Base-by-base conservation (phyloP, 1,140 invertebrate genomes). In the Saccostrea cuccullata region DNA sequence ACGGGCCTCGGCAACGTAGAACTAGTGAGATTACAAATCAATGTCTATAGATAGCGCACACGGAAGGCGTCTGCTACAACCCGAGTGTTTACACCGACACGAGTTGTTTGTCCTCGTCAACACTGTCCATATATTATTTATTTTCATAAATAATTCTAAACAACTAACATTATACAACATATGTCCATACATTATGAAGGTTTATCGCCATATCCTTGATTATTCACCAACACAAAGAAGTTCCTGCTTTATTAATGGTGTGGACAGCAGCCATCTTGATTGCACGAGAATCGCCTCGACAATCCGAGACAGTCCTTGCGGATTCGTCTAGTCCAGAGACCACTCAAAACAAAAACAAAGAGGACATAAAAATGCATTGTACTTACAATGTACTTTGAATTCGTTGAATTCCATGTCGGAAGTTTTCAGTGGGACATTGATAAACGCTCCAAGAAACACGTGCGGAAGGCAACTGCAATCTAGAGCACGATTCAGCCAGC, bases 41-140 rank as follows among this genome's bases (percentile, higher is more conserved):
- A 77, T 77, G 70, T 77, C 70, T 77, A 77, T 77, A 77, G 70
- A 77, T 77, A 77, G 70, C 70, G 70, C 70, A 30, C 70, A 36
- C 4, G 30, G 70, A 77, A 36, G 70, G 70, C 70, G 70, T 77
- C 70, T 77, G 70, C 70, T 77, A 26, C 11, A 77, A 26, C 13
- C 70, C 70, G 70, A 77, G 3, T 77, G 70, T 77, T 77, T 77
- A 77, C 70, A 77, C 70, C 15, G 23, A 36, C 23, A 36, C 13
- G 30, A 77, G 5, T 15, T 2, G 11, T 13, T 15, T 77, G 70
- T 36, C 30, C 26, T 26, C 26, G 26, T n/a, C 20, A 77, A 36
- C 11, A 15, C 15, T 64, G 58, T 64, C n/a, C n/a, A n/a, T 64
- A 17, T 64, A 20, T 64, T 64, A 17, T 17, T 77, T 77, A 4